These are phyloP conservation scores for Philaenus spumarius DNA, from an alignment of 1,140 invertebrate species.

Conservation along the genomic window DNA sequence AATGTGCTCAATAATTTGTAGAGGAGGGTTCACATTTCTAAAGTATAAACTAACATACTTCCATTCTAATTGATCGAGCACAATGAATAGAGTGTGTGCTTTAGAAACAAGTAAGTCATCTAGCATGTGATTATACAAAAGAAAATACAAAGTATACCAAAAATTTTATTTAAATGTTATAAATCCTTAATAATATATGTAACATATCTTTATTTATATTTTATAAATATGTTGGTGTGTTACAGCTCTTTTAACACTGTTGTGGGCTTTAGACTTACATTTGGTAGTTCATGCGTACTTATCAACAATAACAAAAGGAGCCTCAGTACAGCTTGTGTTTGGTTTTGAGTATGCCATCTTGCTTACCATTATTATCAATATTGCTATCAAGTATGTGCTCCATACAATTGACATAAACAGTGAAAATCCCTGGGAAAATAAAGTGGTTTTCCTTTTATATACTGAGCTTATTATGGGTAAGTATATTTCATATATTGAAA, in stretches of 20 bases:
- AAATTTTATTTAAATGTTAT: too few relatives aligned
- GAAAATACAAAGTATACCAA: too few relatives aligned
- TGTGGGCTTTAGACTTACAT: conserved; percentile 77
- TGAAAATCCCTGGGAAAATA: conserved; percentile 98
- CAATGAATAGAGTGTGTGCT: too few relatives aligned
- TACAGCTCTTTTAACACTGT: conserved; percentile 63
- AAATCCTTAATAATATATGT: background rate
- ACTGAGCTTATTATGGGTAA: conserved; percentile 94
- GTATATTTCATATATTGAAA: conserved; percentile 36
- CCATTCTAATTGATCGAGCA: too few relatives aligned
- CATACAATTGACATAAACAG: conserved; percentile 91
- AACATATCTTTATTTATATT: background rate
- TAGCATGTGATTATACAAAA: background rate
- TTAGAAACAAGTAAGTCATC: too few relatives aligned
- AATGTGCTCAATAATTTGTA: too few relatives aligned
- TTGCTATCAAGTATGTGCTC: conserved; percentile 90
- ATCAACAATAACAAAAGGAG: conserved; percentile 88
- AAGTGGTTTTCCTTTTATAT: conserved; percentile 95
- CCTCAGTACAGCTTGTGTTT: conserved; percentile 97
- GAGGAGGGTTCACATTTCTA: too few relatives aligned
- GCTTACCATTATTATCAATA: conserved; percentile 89
- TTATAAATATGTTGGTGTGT: conserved; percentile 8
- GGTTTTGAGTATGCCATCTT: conserved; percentile 99
- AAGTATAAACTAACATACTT: too few relatives aligned
- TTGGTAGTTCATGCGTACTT: conserved; percentile 94